These are phyloP conservation scores for Leptinotarsa tumamoca DNA, from an alignment of 2,888 invertebrate species.

Conservation along the genomic window DNA sequence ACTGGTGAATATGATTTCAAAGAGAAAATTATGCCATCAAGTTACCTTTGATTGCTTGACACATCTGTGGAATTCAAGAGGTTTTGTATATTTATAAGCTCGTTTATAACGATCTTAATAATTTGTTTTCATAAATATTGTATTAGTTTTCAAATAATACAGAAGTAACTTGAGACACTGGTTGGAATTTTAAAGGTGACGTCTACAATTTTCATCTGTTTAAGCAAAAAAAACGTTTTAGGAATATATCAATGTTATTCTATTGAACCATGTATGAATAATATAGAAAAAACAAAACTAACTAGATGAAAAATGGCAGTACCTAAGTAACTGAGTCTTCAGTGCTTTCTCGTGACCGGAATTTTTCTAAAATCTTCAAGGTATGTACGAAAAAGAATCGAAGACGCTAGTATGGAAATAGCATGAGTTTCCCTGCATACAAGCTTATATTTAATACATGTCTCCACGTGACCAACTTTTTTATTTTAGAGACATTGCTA, in stretches of 20 bases:
- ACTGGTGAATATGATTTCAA: slow-evolving; percentile 56
- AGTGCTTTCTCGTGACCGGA: neutral
- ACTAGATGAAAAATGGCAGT: slow-evolving; percentile 6
- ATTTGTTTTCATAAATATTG: neutral
- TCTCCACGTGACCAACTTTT: neutral
- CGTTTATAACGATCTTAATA: neutral
- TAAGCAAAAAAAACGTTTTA: slow-evolving; percentile 1
- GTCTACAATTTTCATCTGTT: slow-evolving; percentile 14
- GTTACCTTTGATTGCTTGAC: slow-evolving; percentile 26
- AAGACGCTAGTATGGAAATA: neutral
- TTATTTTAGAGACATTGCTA: neutral
- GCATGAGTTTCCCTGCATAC: neutral
- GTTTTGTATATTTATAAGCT: neutral
- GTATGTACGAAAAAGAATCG: neutral
- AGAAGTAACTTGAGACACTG: slow-evolving; percentile 15
- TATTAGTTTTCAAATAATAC: neutral
- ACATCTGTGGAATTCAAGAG: too few species aligned
- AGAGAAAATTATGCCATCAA: slow-evolving; percentile 30
- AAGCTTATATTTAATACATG: neutral
- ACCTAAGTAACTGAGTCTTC: neutral
- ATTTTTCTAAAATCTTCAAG: neutral
- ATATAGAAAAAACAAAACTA: neutral
- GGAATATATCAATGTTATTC: slow-evolving; percentile 6
- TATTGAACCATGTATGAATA: neutral
- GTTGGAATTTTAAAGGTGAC: slow-evolving; percentile 21